These are phyloP conservation scores for Stenolophus ochropezus DNA, from an alignment of 2,888 invertebrate species.

Conservation along the genomic window DNA sequence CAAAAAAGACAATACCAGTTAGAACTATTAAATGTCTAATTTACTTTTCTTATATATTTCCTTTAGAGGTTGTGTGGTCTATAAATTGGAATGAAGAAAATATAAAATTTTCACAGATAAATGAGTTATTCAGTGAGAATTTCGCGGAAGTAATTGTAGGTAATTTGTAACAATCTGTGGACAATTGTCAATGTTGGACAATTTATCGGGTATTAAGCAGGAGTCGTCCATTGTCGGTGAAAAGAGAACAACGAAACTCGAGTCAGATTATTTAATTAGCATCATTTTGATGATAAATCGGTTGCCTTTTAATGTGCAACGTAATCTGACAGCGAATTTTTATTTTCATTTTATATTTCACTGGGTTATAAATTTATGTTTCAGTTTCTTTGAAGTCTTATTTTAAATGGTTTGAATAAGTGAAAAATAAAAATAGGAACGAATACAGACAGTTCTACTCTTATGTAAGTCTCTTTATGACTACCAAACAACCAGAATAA, in stretches of 20 bases:
- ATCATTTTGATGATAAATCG: conserved; percentile 54
- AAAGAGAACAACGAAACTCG: neutral
- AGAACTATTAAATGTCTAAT: no score
- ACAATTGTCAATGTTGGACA: neutral
- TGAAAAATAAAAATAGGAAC: neutral
- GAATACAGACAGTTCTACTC: neutral
- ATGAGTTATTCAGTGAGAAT: no score
- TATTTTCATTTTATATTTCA: conserved; percentile 5
- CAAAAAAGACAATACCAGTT: no score
- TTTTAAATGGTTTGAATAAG: neutral
- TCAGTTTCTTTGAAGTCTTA: neutral
- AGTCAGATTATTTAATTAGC: conserved; percentile 52
- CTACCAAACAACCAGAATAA: no score
- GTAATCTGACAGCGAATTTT: conserved; percentile 33
- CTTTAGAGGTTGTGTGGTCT: no score
- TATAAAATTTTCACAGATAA: no score
- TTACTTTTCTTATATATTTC: no score
- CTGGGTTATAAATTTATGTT: conserved; percentile 11
- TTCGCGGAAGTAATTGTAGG: no score
- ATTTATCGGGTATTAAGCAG: conserved; percentile 17
- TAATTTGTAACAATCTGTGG: no score
- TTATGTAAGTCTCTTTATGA: no score
- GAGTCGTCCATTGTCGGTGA: conserved; percentile 13
- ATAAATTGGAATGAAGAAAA: no score
- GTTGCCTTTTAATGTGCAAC: conserved; percentile 14